Conservation (phyloP, 2,888 invertebrate species). For the Brachypalpus laphriformis region DNA sequence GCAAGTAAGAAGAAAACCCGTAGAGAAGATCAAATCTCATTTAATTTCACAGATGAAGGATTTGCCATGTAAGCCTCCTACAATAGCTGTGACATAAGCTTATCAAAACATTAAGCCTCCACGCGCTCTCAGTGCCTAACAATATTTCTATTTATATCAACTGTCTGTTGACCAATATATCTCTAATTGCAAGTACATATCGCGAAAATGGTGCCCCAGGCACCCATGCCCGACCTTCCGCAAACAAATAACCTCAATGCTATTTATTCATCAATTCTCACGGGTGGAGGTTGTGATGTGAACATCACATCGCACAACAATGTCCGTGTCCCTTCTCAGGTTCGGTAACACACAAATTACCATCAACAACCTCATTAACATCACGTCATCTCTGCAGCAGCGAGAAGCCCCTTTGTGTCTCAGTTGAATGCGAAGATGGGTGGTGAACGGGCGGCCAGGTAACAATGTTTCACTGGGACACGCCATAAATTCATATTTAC, state of each 20-base stretch:
- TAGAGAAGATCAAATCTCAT: too few relatives aligned
- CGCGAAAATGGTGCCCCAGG: not conserved
- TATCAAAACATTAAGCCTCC: not conserved
- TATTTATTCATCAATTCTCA: not conserved
- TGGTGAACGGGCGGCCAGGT: not conserved
- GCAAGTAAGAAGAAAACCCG: too few relatives aligned
- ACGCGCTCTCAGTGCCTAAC: not conserved
- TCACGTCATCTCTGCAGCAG: slow-evolving; percentile 32
- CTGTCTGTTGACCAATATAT: slow-evolving; percentile 6
- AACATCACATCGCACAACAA: not conserved
- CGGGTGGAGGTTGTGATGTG: not conserved
- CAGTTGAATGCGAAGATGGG: slow-evolving; percentile 10
- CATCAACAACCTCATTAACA: slow-evolving; percentile 55
- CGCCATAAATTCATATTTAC: slow-evolving; percentile 70
- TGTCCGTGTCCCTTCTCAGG: not conserved
- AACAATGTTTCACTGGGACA: slow-evolving; percentile 18
- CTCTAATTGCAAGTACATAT: slow-evolving; percentile 1
- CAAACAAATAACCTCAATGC: not conserved
- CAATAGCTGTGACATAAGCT: not conserved
- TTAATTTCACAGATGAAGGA: not conserved
- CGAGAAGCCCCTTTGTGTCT: slow-evolving; percentile 26
- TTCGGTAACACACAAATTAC: slow-evolving; percentile 32
- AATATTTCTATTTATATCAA: not conserved
- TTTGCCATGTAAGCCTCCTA: not conserved
- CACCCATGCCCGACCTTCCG: not conserved